Evolutionary conservation across 2,888 invertebrate species (phyloP).

Genomic region (Phymatocera aterrima): DNA sequence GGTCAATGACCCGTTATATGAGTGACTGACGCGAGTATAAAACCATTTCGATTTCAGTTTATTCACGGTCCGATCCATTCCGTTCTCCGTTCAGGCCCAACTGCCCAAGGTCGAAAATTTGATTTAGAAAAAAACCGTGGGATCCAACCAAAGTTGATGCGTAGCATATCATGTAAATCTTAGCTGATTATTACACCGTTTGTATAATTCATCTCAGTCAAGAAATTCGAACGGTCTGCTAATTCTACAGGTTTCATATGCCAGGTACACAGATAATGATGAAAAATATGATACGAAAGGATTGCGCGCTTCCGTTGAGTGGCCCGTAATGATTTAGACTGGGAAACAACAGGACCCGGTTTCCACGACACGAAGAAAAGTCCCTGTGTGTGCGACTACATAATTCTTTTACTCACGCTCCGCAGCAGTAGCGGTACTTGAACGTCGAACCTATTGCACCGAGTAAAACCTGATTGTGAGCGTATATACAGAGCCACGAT

Average conservation of each 20-base stretch:
- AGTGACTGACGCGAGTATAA: not conserved
- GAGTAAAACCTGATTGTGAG: not conserved
- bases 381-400: not conserved
- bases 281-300: not conserved
- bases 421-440: not conserved
- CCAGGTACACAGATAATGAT: not conserved
- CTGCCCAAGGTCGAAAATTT: not conserved
- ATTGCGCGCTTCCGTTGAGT: slow-evolving; percentile 4
- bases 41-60: not conserved
- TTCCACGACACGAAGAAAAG: slow-evolving; percentile 33
- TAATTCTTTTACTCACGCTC: slow-evolving; percentile 10
- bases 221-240: not conserved
- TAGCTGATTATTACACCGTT: too few species aligned
- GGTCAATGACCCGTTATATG: not conserved
- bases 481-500: not conserved
- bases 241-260: not conserved
- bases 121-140: not conserved
- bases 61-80: not conserved
- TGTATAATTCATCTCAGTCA: not conserved
- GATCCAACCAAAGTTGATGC: not conserved
- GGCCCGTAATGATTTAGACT: slow-evolving; percentile 27
- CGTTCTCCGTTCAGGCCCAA: not conserved
- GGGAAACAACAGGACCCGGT: slow-evolving; percentile 37
- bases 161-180: not conserved
- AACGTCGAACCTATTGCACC: slow-evolving; percentile 12